Evolutionary conservation across 2,888 invertebrate species (phyloP).

Genomic region (Drosophila nigritarsus): DNA sequence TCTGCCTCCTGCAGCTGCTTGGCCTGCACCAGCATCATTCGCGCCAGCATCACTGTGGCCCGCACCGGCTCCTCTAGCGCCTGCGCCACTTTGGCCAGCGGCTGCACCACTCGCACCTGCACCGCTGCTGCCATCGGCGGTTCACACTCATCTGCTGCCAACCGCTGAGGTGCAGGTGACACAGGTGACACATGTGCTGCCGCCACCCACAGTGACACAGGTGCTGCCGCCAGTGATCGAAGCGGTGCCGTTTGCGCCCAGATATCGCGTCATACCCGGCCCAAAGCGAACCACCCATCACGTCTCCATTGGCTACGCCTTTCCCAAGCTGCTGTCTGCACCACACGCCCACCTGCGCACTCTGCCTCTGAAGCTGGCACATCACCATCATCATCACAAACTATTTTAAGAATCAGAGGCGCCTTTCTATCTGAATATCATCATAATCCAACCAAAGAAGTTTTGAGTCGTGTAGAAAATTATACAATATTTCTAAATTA

Average conservation of each 20-base stretch:
- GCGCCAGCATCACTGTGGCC: conserved; percentile 22
- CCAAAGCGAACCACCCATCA: conserved; percentile 83
- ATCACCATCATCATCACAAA: conserved; percentile 75
- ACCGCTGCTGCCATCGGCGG: conserved; percentile 40
- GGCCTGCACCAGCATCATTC: conserved; percentile 25
- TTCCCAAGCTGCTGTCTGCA: conserved; percentile 74
- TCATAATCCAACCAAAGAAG: conserved; percentile 47
- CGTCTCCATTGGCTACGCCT: conserved; percentile 81
- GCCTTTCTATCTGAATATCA: conserved; percentile 6
- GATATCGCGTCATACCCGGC: conserved; percentile 82
- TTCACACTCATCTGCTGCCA: conserved; percentile 40
- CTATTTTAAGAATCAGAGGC: conserved; percentile 54
- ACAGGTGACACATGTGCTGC: conserved; percentile 59
- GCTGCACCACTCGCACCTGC: conserved; percentile 44
- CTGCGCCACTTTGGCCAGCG: conserved; percentile 46
- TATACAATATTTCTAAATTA: conserved; percentile 32
- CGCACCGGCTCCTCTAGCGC: conserved; percentile 26
- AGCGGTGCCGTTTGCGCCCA: conserved; percentile 70
- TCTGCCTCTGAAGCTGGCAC: conserved; percentile 69
- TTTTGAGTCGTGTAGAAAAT: conserved; percentile 41
- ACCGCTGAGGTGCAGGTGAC: conserved; percentile 54
- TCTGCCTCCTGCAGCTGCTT: conserved; percentile 19
- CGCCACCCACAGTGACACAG: conserved; percentile 63
- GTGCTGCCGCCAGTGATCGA: conserved; percentile 69
- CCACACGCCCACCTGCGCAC: conserved; percentile 76